phyloP scores from a whole-genome alignment of 2,797 vertebrate genomes.

The Urocyon cinereoargenteus region DNA sequence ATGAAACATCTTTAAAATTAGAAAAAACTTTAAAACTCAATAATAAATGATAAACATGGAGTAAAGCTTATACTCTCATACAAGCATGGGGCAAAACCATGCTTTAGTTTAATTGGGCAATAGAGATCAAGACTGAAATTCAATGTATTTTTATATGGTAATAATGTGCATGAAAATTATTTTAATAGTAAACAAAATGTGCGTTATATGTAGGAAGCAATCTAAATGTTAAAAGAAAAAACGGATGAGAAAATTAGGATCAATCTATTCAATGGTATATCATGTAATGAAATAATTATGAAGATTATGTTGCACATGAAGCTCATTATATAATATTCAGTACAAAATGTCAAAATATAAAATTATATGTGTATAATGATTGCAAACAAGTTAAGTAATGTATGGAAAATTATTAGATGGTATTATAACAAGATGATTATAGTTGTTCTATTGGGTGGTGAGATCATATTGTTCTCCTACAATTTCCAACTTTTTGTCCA shows the following conservation, averaged over 20 bases:
- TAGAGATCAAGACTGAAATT: neutral
- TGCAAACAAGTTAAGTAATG: neutral
- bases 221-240: neutral
- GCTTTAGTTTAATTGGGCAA: neutral
- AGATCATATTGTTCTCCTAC: neutral
- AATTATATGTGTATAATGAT: neutral
- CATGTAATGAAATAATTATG: conserved; percentile 5
- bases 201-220: neutral
- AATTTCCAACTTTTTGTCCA: neutral
- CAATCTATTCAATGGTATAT: neutral
- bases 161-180: neutral
- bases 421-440: neutral
- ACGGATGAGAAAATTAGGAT: neutral
- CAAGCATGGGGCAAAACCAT: neutral
- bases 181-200: conserved; percentile 1
- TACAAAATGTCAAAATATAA: neutral
- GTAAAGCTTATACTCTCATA: neutral
- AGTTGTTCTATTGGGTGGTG: neutral
- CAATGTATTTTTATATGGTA: neutral
- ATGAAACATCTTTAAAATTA: neutral
- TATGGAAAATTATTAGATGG: neutral
- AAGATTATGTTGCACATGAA: neutral
- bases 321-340: neutral
- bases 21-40: neutral
- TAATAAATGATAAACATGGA: neutral